These are phyloP conservation scores for Drosophila varians DNA, from an alignment of 1,140 invertebrate genomes.

Conservation along the genomic window DNA sequence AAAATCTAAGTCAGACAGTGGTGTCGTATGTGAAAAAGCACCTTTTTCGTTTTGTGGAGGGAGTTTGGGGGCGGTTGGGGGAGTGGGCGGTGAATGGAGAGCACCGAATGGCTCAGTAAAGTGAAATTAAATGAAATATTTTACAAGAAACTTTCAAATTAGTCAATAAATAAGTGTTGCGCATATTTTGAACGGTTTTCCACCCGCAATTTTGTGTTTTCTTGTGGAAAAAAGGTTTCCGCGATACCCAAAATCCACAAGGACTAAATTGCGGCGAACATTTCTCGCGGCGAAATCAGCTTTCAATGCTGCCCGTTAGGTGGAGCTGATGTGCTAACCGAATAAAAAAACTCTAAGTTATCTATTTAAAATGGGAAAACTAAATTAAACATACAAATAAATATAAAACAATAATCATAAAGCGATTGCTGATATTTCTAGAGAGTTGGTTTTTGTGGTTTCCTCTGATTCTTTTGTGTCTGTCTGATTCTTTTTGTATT, in stretches of 20 bases:
- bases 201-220: too few relatives aligned
- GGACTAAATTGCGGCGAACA: too few relatives aligned
- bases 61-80: background rate
- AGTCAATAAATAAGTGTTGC: background rate
- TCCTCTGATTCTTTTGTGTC: constrained; percentile 4
- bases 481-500: constrained; percentile 16
- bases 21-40: constrained; percentile 84
- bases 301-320: background rate
- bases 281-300: too few relatives aligned
- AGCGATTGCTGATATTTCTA: constrained; percentile 61
- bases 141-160: background rate
- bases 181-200: background rate
- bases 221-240: too few relatives aligned
- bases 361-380: constrained; percentile 31
- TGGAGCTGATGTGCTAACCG: constrained; percentile 7
- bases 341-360: constrained; percentile 13
- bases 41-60: constrained; percentile 41
- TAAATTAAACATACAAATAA: constrained; percentile 24
- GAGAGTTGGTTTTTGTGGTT: constrained; percentile 50
- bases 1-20: constrained; percentile 83
- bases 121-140: background rate
- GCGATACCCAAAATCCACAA: too few relatives aligned
- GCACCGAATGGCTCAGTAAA: background rate
- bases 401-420: constrained; percentile 28
- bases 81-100: constrained; percentile 1